Conservation (phyloP, 2,888 invertebrate genomes). For the Oscheius sp. region DNA sequence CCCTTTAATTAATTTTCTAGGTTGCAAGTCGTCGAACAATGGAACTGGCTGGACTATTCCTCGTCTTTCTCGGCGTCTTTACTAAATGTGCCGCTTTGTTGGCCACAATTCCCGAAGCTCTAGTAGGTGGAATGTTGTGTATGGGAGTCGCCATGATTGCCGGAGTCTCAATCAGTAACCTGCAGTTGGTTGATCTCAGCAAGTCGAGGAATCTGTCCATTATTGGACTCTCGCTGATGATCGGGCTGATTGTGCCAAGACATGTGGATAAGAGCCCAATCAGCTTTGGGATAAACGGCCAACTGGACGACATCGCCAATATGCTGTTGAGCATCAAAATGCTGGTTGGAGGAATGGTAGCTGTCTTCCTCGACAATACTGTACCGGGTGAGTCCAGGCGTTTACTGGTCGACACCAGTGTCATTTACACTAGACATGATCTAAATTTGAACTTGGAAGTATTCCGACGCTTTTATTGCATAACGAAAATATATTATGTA, state of each 20-base stretch:
- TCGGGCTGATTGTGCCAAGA: constrained; percentile 59
- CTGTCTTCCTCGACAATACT: constrained; percentile 75
- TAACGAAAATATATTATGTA: too few relatives aligned
- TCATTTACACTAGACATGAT: too few relatives aligned
- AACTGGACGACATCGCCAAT: constrained; percentile 61
- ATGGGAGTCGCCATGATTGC: constrained; percentile 69
- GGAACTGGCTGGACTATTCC: constrained; percentile 65
- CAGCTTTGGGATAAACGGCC: constrained; percentile 39
- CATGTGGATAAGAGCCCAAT: constrained; percentile 55
- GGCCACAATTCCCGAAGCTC: constrained; percentile 64
- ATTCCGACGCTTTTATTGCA: too few relatives aligned
- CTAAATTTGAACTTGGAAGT: too few relatives aligned
- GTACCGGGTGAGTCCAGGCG: constrained; percentile 44
- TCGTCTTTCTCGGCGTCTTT: constrained; percentile 44
- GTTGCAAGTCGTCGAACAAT: constrained; percentile 66
- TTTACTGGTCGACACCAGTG: too few relatives aligned
- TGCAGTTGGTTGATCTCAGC: constrained; percentile 55
- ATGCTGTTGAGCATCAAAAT: constrained; percentile 68
- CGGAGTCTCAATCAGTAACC: constrained; percentile 63
- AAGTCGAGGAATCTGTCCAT: constrained; percentile 61
- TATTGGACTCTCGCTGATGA: constrained; percentile 61
- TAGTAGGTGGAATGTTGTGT: constrained; percentile 66
- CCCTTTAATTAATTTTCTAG: constrained; percentile 26
- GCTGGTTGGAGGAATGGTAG: constrained; percentile 75
- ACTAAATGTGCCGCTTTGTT: constrained; percentile 63